A percentile compares a stretch with the other conserved stretches of the same genome.
phyloP scores from a whole-genome alignment of 2,113 vertebrate species.

The Poeciliopsis retropinna region DNA sequence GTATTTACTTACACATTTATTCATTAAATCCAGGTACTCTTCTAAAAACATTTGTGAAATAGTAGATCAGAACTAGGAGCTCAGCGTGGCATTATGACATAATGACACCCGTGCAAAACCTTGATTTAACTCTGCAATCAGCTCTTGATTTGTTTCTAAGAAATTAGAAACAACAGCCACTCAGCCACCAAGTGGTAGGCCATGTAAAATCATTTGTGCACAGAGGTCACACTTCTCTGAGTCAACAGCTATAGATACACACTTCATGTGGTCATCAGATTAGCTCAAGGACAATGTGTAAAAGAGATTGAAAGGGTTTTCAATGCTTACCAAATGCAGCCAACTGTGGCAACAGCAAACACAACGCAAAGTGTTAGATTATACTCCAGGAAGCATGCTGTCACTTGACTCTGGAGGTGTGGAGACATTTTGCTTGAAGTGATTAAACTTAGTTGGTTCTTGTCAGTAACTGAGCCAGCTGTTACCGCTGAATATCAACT shows the following conservation, averaged over 20 bases:
- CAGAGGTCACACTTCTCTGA: not conserved
- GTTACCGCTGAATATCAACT: not conserved
- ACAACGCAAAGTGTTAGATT: not conserved
- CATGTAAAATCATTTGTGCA: too few species aligned
- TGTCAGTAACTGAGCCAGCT: not conserved
- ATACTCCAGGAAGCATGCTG: not conserved
- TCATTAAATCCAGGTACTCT: too few species aligned
- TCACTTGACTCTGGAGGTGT: not conserved
- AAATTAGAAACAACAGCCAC: too few species aligned
- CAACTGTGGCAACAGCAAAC: not conserved
- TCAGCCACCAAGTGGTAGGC: too few species aligned
- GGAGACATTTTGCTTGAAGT: not conserved
- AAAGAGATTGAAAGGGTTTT: not conserved
- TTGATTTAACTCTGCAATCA: too few species aligned
- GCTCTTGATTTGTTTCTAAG: too few species aligned
- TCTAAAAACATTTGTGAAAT: too few species aligned
- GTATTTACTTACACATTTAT: too few species aligned
- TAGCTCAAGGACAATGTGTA: not conserved
- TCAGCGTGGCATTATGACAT: too few species aligned
- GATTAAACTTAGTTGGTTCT: not conserved
- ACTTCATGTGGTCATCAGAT: not conserved
- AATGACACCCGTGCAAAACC: too few species aligned
- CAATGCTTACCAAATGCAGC: not conserved
- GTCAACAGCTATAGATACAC: not conserved
- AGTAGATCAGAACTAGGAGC: too few species aligned